These are phyloP conservation scores for Heterochromis multidens DNA, from an alignment of 2,113 vertebrate genomes.

Conservation along the genomic window DNA sequence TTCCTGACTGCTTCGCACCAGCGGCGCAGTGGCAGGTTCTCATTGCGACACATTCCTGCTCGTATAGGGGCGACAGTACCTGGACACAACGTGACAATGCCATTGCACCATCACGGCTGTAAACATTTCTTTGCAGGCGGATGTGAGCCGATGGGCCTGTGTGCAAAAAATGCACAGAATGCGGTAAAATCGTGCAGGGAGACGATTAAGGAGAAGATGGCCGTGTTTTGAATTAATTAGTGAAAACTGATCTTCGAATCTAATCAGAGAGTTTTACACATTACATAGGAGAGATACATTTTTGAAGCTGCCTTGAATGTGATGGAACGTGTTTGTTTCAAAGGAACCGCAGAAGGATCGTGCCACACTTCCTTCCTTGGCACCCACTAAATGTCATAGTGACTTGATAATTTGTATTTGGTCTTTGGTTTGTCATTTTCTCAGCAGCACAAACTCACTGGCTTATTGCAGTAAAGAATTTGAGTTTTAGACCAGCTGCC, in stretches of 20 bases:
- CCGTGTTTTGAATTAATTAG: constrained; percentile 30
- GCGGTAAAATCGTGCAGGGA: constrained; percentile 48
- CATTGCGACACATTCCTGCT: constrained; percentile 57
- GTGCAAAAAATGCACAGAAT: constrained; percentile 34
- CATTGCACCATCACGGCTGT: constrained; percentile 63
- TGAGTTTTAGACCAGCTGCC: background rate
- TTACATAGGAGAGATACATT: background rate
- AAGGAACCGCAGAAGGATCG: background rate
- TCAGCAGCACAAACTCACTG: background rate
- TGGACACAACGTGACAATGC: constrained; percentile 62
- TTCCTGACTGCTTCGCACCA: background rate
- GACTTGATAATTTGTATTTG: background rate
- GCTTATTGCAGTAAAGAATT: background rate
- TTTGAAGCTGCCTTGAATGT: constrained; percentile 12
- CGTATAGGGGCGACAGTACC: constrained; percentile 23
- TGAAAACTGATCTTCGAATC: background rate
- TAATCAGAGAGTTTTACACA: background rate
- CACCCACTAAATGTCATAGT: background rate
- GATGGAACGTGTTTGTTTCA: constrained; percentile 42
- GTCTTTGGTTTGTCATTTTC: background rate
- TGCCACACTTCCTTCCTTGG: background rate
- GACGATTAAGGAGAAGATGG: background rate
- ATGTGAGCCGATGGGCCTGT: constrained; percentile 24
- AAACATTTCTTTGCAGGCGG: constrained; percentile 63
- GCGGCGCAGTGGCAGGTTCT: background rate